A percentile compares a stretch with the other conserved stretches of the same genome.
These are phyloP conservation scores for Suncus etruscus DNA, from an alignment of 2,113 vertebrate genomes.

Conservation along the genomic window DNA sequence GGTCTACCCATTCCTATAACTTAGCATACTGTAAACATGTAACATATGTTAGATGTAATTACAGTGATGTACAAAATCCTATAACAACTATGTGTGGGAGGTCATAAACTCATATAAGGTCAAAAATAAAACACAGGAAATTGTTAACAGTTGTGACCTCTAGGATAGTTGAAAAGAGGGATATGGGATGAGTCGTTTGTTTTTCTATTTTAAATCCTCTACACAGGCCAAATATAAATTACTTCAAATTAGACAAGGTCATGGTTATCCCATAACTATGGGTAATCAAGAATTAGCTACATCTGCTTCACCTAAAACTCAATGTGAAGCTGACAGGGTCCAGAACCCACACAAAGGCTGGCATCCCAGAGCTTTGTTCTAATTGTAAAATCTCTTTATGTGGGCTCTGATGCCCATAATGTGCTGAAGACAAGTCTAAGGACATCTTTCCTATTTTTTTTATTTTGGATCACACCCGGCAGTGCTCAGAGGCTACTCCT, in stretches of 20 bases:
- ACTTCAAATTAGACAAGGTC: constrained; percentile 15
- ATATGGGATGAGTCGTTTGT: neutral
- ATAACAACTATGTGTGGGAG: neutral
- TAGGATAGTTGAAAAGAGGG: neutral
- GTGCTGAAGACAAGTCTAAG: neutral
- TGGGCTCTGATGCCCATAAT: neutral
- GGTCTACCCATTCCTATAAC: neutral
- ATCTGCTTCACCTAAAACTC: constrained; percentile 9
- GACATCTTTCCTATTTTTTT: neutral
- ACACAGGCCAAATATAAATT: constrained; percentile 37
- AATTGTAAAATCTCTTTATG: neutral
- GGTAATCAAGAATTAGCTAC: constrained; percentile 15
- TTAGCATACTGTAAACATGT: neutral
- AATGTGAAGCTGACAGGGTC: neutral
- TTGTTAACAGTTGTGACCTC: neutral
- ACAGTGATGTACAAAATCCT: neutral
- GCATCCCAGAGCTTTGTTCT: neutral
- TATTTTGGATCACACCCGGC: no score
- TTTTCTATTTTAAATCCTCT: neutral
- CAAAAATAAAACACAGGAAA: constrained; percentile 24
- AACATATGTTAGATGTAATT: neutral
- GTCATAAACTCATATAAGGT: constrained; percentile 4
- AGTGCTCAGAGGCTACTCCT: no score
- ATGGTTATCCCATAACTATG: neutral
- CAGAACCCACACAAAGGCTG: neutral